phyloP scores from a whole-genome alignment of 2,888 invertebrate species.

The Drosophila subsilvestris region DNA sequence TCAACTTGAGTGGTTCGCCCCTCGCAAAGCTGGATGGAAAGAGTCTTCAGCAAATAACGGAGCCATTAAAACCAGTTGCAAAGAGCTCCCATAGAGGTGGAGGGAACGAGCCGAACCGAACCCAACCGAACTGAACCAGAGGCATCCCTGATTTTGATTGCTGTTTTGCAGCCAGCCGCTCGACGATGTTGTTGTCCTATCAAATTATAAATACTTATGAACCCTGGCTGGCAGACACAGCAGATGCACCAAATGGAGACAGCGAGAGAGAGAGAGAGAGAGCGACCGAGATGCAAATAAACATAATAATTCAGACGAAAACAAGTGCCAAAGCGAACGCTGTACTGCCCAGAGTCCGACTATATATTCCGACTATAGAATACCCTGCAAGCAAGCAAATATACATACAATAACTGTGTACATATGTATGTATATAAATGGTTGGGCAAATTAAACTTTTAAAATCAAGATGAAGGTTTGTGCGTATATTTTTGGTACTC shows the following conservation, averaged over 20 bases:
- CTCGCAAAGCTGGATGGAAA: constrained; percentile 46
- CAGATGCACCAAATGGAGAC: constrained; percentile 23
- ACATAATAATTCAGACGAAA: neutral
- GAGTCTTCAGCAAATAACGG: constrained; percentile 56
- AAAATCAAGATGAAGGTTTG: no score
- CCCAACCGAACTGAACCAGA: neutral
- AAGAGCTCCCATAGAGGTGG: constrained; percentile 21
- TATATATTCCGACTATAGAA: no score
- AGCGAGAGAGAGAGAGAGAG: no score
- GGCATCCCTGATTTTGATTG: constrained; percentile 58
- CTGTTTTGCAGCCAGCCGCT: constrained; percentile 50
- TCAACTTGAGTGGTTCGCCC: constrained; percentile 70
- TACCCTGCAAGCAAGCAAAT: no score
- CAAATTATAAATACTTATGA: constrained; percentile 67
- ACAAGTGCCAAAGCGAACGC: no score
- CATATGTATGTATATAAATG: no score
- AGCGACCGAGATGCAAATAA: neutral
- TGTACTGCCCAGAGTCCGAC: no score
- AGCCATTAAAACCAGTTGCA: constrained; percentile 68
- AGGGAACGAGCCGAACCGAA: no score
- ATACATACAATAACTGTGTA: no score
- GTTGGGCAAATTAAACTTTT: no score
- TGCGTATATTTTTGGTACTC: no score
- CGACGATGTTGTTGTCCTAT: constrained; percentile 45
- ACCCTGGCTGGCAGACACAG: constrained; percentile 12